Percentiles rank a stretch among this genome's conserved stretches.
Evolutionary conservation across 2,888 invertebrate species (phyloP).

Genomic region (Napeogenes inachia): DNA sequence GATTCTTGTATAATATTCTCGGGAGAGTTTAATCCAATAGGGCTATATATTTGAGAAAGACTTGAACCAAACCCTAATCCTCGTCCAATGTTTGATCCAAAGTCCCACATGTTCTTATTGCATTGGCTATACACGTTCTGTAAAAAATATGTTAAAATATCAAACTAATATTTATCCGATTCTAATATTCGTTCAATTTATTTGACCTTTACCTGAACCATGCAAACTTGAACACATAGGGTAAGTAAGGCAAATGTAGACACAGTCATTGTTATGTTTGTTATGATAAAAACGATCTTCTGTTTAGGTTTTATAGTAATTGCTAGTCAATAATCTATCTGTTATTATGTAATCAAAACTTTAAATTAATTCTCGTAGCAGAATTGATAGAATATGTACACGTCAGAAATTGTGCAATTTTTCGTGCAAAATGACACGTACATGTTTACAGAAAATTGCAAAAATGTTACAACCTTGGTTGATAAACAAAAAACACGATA

Average conservation of each 20-base stretch:
- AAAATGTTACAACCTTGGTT: not conserved
- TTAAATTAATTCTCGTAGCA: not conserved
- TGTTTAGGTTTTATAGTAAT: not conserved
- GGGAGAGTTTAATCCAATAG: not conserved
- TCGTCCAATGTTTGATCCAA: not conserved
- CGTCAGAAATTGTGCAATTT: not conserved
- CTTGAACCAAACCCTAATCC: not conserved
- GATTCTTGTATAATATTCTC: not conserved
- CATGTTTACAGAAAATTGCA: not conserved
- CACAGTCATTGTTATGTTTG: constrained; percentile 25
- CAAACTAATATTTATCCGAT: not conserved
- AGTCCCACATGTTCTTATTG: not conserved
- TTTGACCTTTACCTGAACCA: constrained; percentile 38
- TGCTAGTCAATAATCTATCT: not conserved
- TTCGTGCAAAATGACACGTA: not conserved
- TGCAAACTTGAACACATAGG: constrained; percentile 44
- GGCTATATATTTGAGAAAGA: not conserved
- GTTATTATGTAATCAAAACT: not conserved
- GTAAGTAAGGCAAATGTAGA: constrained; percentile 37
- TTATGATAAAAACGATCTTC: not conserved
- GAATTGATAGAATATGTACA: not conserved
- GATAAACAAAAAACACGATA: not conserved
- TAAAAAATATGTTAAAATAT: constrained; percentile 4
- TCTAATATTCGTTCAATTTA: not conserved
- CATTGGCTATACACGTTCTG: constrained; percentile 19